Evolutionary conservation across 2,888 invertebrate genomes (phyloP).

Genomic region (Heliconius hortense): DNA sequence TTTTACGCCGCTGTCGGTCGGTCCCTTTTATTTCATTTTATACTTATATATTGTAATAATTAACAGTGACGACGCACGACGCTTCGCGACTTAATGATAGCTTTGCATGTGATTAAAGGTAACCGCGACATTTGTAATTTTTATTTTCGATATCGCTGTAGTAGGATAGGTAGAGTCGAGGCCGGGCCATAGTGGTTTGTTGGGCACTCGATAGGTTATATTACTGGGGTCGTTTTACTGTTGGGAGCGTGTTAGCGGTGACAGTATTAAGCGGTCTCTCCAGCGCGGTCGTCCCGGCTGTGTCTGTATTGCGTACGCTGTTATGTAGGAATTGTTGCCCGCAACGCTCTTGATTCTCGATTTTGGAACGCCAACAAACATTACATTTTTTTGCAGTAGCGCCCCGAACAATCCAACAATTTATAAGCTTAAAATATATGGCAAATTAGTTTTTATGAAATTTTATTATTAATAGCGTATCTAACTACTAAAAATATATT

Average conservation of each 20-base stretch:
- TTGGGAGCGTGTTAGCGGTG: constrained; percentile 60
- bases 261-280: constrained; percentile 62
- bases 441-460: neutral
- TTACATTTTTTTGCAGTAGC: constrained; percentile 30
- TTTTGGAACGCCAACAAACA: constrained; percentile 33
- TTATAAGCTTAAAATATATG: constrained; percentile 9
- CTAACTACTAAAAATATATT: neutral
- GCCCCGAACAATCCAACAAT: constrained; percentile 15
- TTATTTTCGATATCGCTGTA: constrained; percentile 59
- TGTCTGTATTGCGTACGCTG: constrained; percentile 43
- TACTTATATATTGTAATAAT: constrained; percentile 78
- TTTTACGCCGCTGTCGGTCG: constrained; percentile 79
- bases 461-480: neutral
- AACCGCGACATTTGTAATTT: constrained; percentile 72
- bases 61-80: constrained; percentile 79
- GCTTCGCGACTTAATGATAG: constrained; percentile 77
- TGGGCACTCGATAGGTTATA: constrained; percentile 58
- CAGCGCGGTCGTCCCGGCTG: constrained; percentile 53
- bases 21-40: constrained; percentile 76
- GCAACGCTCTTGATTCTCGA: constrained; percentile 33
- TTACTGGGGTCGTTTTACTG: constrained; percentile 56
- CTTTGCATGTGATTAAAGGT: constrained; percentile 79
- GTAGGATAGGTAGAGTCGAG: constrained; percentile 48
- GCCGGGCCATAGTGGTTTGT: constrained; percentile 47
- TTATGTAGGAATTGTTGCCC: constrained; percentile 34